Conservation (phyloP, 2,888 invertebrate species). For the Brachyptera putata region DNA sequence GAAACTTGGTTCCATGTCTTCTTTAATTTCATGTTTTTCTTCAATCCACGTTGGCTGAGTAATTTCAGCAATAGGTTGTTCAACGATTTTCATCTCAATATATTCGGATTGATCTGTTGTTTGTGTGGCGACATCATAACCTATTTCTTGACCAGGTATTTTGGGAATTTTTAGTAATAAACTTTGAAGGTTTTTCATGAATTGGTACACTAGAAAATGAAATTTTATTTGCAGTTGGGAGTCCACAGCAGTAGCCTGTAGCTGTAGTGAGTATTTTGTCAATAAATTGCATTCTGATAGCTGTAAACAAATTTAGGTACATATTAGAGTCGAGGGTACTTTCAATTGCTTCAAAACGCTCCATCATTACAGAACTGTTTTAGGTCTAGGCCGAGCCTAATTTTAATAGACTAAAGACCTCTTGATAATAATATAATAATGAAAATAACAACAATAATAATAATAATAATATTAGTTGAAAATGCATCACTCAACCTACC, state of each 20-base stretch:
- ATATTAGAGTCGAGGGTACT: background rate
- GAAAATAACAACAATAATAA: conserved; percentile 3
- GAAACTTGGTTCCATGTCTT: no score
- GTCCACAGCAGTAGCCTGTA: conserved; percentile 31
- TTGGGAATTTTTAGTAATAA: conserved; percentile 18
- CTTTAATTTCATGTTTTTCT: background rate
- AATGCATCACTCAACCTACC: no score
- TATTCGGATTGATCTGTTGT: background rate
- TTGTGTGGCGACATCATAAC: conserved; percentile 15
- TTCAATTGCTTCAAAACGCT: no score
- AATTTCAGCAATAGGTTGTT: background rate
- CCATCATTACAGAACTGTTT: no score
- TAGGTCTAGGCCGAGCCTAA: no score
- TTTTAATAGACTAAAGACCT: no score
- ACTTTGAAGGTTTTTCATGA: conserved; percentile 26
- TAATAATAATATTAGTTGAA: no score
- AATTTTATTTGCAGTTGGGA: conserved; percentile 29
- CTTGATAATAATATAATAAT: no score
- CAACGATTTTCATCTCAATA: background rate
- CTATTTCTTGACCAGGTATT: conserved; percentile 18
- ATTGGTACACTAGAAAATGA: conserved; percentile 26
- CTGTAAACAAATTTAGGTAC: conserved; percentile 22
- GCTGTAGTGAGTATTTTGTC: conserved; percentile 32
- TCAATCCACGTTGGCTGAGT: conserved; percentile 17
- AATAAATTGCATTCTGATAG: conserved; percentile 32